Evolutionary conservation across 2,888 invertebrate genomes (phyloP).

Genomic region (Orthosia gothica): DNA sequence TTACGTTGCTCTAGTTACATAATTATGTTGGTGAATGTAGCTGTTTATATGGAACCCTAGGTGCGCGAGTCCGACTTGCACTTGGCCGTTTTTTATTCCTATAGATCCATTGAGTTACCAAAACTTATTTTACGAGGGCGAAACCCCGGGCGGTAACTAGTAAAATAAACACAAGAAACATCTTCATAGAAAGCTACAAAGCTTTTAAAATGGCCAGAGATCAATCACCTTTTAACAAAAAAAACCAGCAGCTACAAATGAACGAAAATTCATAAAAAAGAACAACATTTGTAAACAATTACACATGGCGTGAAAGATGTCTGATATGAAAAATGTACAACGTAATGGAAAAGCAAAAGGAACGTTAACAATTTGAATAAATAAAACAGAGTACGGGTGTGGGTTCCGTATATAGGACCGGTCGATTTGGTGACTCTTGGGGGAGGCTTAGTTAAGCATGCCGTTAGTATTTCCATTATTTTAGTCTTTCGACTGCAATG

Average conservation of each 20-base stretch:
- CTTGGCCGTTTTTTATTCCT: too few species aligned
- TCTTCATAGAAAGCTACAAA: background rate
- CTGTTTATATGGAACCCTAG: too few species aligned
- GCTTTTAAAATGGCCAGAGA: background rate
- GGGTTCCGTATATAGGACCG: constrained; percentile 17
- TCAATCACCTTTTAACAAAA: constrained; percentile 14
- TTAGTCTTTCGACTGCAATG: background rate
- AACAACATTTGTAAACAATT: constrained; percentile 48
- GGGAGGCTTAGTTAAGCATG: background rate
- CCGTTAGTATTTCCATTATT: too few species aligned
- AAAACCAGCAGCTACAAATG: constrained; percentile 4
- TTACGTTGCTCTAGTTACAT: too few species aligned
- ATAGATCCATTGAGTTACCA: too few species aligned
- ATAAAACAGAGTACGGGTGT: constrained; percentile 9
- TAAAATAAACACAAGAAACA: background rate
- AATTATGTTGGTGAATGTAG: too few species aligned
- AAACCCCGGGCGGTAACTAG: too few species aligned
- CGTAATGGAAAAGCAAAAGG: constrained; percentile 50
- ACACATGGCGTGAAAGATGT: constrained; percentile 54
- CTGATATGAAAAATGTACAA: constrained; percentile 59
- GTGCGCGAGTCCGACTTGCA: too few species aligned
- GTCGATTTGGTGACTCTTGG: background rate
- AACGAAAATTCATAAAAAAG: constrained; percentile 10
- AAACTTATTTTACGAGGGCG: too few species aligned
- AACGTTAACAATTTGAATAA: constrained; percentile 49